These are phyloP conservation scores for Myotis planiceps DNA, from an alignment of 2,797 vertebrate genomes.

Conservation along the genomic window DNA sequence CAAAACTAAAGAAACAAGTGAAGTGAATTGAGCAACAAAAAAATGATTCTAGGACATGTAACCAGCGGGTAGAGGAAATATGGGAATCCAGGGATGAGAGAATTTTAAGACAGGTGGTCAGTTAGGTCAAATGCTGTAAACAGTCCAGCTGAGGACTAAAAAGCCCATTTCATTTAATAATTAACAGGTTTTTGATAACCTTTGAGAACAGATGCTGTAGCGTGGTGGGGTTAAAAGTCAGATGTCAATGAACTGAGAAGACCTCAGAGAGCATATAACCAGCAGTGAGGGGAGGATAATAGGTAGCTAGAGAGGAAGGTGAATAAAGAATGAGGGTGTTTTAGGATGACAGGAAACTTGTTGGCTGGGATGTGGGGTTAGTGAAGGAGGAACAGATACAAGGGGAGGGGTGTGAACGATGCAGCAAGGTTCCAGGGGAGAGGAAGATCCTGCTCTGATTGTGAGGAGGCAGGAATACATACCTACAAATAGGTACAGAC, in stretches of 20 bases:
- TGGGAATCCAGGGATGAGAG: not conserved
- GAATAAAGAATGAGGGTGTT: not conserved
- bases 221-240: not conserved
- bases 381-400: not conserved
- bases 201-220: not conserved
- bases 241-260: not conserved
- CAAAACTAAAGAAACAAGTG: not conserved
- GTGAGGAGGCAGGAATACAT: not conserved
- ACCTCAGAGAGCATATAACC: not conserved
- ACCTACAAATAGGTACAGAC: not conserved
- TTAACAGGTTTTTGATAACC: not conserved
- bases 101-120: not conserved
- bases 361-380: not conserved
- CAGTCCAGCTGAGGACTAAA: not conserved
- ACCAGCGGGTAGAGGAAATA: not conserved
- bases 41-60: not conserved
- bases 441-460: not conserved
- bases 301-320: not conserved
- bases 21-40: not conserved
- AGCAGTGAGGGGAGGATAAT: not conserved
- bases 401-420: rapidly evolving
- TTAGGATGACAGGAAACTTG: not conserved
- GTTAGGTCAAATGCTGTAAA: not conserved
- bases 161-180: not conserved
- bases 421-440: not conserved